A percentile compares a stretch with the other conserved stretches of the same genome.
Evolutionary conservation across 2,797 vertebrate genomes (phyloP).

Genomic region (Capromys pilorides): DNA sequence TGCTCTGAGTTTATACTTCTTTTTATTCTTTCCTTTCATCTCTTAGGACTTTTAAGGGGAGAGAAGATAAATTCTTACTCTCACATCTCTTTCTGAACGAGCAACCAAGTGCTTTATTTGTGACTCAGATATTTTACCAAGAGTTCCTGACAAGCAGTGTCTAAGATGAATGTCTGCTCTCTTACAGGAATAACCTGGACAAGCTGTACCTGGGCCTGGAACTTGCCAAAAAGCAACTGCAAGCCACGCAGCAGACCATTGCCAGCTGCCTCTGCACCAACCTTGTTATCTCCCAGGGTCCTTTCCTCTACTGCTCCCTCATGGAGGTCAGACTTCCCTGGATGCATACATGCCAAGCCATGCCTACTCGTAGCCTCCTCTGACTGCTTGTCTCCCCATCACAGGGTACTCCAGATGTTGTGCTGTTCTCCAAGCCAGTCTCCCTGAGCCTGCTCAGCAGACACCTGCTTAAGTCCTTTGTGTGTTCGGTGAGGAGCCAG

Average conservation of each 20-base stretch:
- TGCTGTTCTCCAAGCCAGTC: constrained; percentile 95
- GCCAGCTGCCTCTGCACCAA: constrained; percentile 98
- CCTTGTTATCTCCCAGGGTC: constrained; percentile 96
- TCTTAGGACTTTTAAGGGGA: neutral
- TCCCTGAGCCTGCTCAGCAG: constrained; percentile 94
- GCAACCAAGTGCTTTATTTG: neutral
- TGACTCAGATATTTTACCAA: neutral
- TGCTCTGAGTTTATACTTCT: neutral
- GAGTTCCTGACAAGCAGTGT: neutral
- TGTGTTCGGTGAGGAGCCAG: constrained; percentile 90
- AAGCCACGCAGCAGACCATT: constrained; percentile 95
- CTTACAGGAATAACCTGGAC: constrained; percentile 92
- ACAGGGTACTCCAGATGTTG: constrained; percentile 95
- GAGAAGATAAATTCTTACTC: neutral
- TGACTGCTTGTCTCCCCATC: neutral
- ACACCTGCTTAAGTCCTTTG: constrained; percentile 95
- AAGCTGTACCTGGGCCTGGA: constrained; percentile 93
- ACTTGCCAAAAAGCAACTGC: constrained; percentile 94
- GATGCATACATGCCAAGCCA: rapidly evolving
- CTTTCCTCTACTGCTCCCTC: constrained; percentile 98
- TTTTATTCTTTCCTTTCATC: neutral
- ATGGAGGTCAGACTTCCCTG: constrained; percentile 90
- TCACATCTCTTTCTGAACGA: neutral
- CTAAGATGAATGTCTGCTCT: neutral
- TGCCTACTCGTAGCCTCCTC: rapidly evolving